phyloP scores from a whole-genome alignment of 2,797 vertebrate genomes.

The Bovichtus diacanthus region DNA sequence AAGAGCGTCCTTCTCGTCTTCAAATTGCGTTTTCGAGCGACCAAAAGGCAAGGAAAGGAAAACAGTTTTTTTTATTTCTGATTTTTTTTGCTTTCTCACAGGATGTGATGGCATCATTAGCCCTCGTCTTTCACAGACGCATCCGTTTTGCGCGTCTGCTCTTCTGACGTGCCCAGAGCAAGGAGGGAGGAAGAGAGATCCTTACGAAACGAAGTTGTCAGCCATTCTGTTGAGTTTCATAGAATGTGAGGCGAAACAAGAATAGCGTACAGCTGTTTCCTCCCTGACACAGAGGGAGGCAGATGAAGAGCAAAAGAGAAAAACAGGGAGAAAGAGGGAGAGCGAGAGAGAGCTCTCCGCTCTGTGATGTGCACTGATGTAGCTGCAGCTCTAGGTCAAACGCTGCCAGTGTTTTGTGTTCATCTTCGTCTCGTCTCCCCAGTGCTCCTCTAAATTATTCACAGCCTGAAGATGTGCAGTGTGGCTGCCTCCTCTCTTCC shows the following conservation, averaged over 20 bases:
- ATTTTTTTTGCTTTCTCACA: too few relatives aligned
- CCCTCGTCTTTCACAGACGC: conserved; percentile 2
- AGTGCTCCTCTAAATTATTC: conserved; percentile 87
- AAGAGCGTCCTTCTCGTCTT: background rate
- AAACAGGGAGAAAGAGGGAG: conserved; percentile 36
- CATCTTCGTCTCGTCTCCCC: conserved; percentile 85
- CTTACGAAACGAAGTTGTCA: conserved; percentile 78
- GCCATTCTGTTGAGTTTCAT: conserved; percentile 81
- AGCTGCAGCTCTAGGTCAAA: conserved; percentile 85
- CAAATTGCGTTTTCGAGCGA: background rate
- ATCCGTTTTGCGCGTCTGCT: conserved; percentile 23
- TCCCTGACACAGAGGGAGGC: conserved; percentile 75
- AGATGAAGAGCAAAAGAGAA: conserved; percentile 75
- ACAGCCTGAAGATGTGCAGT: conserved; percentile 80
- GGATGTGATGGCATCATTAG: background rate
- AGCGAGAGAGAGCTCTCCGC: conserved; percentile 50
- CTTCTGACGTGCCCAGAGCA: conserved; percentile 47
- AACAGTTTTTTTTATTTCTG: too few relatives aligned
- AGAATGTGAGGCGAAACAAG: conserved; percentile 80
- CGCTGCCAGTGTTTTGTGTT: conserved; percentile 86
- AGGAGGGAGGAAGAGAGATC: conserved; percentile 44
- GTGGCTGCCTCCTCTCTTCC: conserved; percentile 67
- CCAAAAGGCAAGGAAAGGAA: too few relatives aligned
- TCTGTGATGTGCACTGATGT: conserved; percentile 83
- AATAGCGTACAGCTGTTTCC: conserved; percentile 82